Conservation (phyloP, 2,797 vertebrate species). For the Carcharodon carcharias region DNA sequence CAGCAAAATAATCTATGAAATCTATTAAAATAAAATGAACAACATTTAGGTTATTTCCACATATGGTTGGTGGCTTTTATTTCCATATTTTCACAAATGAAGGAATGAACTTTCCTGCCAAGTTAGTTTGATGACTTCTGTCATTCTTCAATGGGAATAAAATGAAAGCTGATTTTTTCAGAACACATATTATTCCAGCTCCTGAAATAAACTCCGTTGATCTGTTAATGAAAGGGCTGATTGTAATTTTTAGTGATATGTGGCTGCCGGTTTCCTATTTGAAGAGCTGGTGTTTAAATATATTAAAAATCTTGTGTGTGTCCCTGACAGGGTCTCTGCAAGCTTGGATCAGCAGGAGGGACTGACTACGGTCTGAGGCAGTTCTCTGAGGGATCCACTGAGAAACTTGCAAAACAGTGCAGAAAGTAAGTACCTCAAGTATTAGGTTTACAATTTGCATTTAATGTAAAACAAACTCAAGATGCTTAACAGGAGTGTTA, state of each 20-base stretch:
- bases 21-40: background rate
- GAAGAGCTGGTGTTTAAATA: background rate
- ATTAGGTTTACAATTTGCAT: background rate
- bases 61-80: background rate
- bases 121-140: background rate
- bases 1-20: background rate
- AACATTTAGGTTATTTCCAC: background rate
- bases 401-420: constrained; percentile 94
- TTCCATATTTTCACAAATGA: background rate
- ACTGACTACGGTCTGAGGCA: constrained; percentile 89
- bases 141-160: background rate
- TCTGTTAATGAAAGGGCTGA: background rate
- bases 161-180: background rate
- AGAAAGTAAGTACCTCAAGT: constrained; percentile 71
- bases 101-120: background rate
- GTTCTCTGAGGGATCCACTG: constrained; percentile 95
- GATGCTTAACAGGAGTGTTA: background rate
- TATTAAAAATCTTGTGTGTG: background rate
- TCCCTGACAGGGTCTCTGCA: constrained; percentile 76
- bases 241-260: background rate
- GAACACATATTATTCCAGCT: background rate
- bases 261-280: background rate
- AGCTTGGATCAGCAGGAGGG: constrained; percentile 92
- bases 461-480: background rate
- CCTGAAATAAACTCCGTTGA: background rate